Evolutionary conservation across 2,797 vertebrate genomes (phyloP), one percentile per base, ranked within the genome.

Genomic region (Lepilemur septentrionalis): DNA sequence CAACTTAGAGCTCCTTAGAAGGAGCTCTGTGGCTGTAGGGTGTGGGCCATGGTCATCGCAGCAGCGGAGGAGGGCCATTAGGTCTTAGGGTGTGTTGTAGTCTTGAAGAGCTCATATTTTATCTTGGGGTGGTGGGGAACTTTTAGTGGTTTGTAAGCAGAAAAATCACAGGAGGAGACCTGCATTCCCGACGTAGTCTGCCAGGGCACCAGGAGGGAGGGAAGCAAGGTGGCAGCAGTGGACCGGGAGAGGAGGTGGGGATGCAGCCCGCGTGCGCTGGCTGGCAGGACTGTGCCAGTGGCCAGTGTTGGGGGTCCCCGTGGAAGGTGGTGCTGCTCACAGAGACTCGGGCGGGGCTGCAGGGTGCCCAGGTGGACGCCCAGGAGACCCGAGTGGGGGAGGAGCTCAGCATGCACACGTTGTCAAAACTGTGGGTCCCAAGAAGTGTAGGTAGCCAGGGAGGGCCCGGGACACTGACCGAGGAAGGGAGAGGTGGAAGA

Each of bases 331-430:
- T 12, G 6, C 52, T 38, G 28, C 79, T 83, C 43, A 25, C 41
- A 61, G 32, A 65, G 20, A n/a, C 41, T 65, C 11, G 8, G 59
- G 43, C 65, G 73, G n/a, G 25, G 30, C 41, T 61, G 52, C 50
- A 6, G 50, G 69, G 55, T 17, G 3, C 41, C 30, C 8, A n/a
- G 67, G 23, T 17, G 46, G n/a, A 69, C 1, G 1, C 0, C 48
- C n/a, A 6, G 63, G 6, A 7, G 41, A 61, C 32, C 32, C 0
- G 2, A 28, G 10, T 6, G 0, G 4, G 43, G 52, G 35, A 30
- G 25, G 73, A 32, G n/a, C 18, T 46, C 41, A 43, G 52, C 48
- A 23, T 3, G 7, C 25, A 43, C 25, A 23, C 7, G 1, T 35
- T 30, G 32, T 61, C 67, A 15, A 50, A 28, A 48, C 59, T 22